A percentile compares a stretch with the other conserved stretches of the same genome.
Conservation (phyloP, 1,140 invertebrate species). For the Lethocerus indicus region DNA sequence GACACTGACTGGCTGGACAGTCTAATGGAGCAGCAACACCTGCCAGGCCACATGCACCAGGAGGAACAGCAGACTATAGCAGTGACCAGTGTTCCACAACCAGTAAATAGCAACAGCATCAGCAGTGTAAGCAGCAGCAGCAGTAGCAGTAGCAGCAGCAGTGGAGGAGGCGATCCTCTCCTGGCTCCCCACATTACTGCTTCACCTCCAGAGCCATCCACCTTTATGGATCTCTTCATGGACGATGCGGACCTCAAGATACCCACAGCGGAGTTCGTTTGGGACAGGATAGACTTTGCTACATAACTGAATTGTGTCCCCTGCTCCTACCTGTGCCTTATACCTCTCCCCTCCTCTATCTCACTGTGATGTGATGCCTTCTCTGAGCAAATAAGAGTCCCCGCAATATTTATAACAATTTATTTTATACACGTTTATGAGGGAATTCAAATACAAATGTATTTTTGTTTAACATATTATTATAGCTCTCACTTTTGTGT, state of each 20-base stretch:
- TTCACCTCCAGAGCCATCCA: neutral
- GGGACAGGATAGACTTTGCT: conserved; percentile 45
- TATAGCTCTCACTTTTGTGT: too few relatives aligned
- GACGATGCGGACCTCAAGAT: conserved; percentile 45
- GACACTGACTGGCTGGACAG: conserved; percentile 54
- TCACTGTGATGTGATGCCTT: too few relatives aligned
- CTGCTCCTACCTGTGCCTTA: too few relatives aligned
- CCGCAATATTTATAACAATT: too few relatives aligned
- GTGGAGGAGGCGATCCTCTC: conserved; percentile 24
- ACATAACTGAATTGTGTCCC: conserved; percentile 26
- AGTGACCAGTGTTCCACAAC: conserved; percentile 20
- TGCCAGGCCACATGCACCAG: neutral
- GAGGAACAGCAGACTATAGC: conserved; percentile 1
- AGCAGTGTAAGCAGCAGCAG: conserved; percentile 33
- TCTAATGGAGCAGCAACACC: conserved; percentile 29
- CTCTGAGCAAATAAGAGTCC: too few relatives aligned
- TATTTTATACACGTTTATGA: too few relatives aligned
- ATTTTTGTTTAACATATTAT: too few relatives aligned
- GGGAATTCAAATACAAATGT: too few relatives aligned
- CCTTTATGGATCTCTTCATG: conserved; percentile 45
- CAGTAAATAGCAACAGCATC: too few relatives aligned
- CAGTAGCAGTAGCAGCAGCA: conserved; percentile 26
- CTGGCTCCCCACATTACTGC: conserved; percentile 24
- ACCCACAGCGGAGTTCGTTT: conserved; percentile 23
- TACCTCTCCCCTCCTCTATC: too few relatives aligned